Base-by-base conservation (phyloP, 2,888 invertebrate genomes). In the Conops quadrifasciatus region DNA sequence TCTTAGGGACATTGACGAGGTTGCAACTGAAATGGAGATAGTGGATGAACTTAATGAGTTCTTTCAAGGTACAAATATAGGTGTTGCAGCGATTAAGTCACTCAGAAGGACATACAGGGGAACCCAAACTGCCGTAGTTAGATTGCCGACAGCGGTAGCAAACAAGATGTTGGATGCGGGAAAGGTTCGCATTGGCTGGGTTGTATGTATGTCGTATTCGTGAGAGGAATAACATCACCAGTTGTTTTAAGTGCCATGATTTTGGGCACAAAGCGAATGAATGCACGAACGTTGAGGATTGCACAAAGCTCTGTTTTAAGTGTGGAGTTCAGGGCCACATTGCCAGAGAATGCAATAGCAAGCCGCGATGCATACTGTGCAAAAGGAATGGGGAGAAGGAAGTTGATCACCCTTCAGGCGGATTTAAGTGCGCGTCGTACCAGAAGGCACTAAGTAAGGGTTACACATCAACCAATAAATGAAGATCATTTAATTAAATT, bases 361-460 rank as follows among this genome's bases (percentile, higher is more conserved):
- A 45, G 11, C 45, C 45, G 1, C 9, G 45, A 45, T 45, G 45
- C 15, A 45, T 45, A 13, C 1, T 45, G 15, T 45, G 45, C 45
- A 15, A 45, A n/a, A 49, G 49, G 2, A n/a, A 49, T 1, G 49
- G 49, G 49, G n/a, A 49, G 13, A 11, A 15, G 16, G 16, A 49
- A 49, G 13, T 49, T 4, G n/a, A 16, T 49, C 49, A 49, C 49
- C 16, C 9, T 4, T 49, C 9, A n/a, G 49, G 49, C 15, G 16
- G 49, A 5, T 49, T 49, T n/a, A 49, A 49, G 49, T 49, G 49
- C 49, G 16, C 49, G n/a, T 16, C 49, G 49, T 49, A 49, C 49
- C 49, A 49, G 16, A 49, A 49, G n/a, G 49, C 49, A 49, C n/a
- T n/a, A n/a, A n/a, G n/a, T n/a, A n/a, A n/a, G n/a, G n/a, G n/a